A percentile compares a stretch with the other conserved stretches of the same genome.
phyloP scores from a whole-genome alignment of 1,140 invertebrate genomes.

The Zaprionus ornatus region DNA sequence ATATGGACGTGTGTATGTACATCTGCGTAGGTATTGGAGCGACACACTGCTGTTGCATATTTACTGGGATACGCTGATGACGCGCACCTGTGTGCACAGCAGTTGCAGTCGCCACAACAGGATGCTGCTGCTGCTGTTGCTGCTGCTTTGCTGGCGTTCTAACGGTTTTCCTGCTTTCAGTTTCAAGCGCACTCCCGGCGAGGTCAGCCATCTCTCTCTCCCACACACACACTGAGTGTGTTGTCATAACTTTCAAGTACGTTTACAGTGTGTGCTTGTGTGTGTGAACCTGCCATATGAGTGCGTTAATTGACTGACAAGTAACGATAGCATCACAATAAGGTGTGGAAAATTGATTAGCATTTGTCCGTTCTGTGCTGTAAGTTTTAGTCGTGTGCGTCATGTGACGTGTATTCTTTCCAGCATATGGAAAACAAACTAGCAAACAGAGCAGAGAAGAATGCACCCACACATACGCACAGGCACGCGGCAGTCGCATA shows the following conservation, averaged over 20 bases:
- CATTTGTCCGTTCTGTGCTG: constrained; percentile 5
- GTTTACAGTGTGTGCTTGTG: constrained; percentile 10
- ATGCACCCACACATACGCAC: constrained; percentile 15
- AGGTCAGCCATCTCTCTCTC: constrained; percentile 50
- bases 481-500: not conserved
- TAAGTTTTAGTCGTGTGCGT: not conserved
- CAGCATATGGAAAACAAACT: constrained; percentile 30
- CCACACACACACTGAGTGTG: not conserved
- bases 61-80: constrained; percentile 60
- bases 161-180: constrained; percentile 52
- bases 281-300: constrained; percentile 21
- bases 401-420: not conserved
- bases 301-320: constrained; percentile 51
- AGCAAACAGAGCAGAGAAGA: not conserved
- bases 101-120: constrained; percentile 47
- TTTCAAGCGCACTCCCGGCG: constrained; percentile 59
- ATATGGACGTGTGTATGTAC: not conserved
- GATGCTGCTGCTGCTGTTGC: constrained; percentile 50
- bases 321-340: not conserved
- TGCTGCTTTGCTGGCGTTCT: not conserved
- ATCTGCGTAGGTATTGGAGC: constrained; percentile 13
- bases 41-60: constrained; percentile 71
- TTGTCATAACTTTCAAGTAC: not conserved
- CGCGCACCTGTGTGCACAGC: constrained; percentile 46
- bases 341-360: constrained; percentile 65